Evolutionary conservation across 2,113 vertebrate genomes (phyloP).

Genomic region (Tamias sibiricus): DNA sequence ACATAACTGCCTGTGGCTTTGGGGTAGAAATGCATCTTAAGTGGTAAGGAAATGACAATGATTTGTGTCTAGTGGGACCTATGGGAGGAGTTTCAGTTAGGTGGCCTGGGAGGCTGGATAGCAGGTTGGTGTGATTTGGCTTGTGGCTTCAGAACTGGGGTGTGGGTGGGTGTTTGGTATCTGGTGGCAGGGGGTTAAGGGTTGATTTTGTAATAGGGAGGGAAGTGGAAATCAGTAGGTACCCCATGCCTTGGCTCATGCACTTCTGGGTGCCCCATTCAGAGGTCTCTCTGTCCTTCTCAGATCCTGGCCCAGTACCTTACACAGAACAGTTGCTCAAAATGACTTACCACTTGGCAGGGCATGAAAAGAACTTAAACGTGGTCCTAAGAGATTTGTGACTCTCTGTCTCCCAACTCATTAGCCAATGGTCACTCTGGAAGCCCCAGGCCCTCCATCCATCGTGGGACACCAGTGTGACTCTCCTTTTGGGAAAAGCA

Average conservation of each 20-base stretch:
- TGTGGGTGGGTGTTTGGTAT: not conserved
- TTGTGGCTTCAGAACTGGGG: not conserved
- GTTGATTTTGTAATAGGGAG: not conserved
- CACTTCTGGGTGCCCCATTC: not conserved
- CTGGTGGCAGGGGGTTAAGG: no score
- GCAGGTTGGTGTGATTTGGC: not conserved
- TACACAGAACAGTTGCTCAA: not conserved
- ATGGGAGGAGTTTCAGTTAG: not conserved
- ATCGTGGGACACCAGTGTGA: not conserved
- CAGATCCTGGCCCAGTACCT: not conserved
- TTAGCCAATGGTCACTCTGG: not conserved
- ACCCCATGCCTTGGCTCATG: not conserved
- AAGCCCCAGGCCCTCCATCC: not conserved
- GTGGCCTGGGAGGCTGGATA: not conserved
- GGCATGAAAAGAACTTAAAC: not conserved
- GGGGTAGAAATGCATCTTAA: not conserved
- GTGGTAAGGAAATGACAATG: not conserved
- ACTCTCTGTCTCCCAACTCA: not conserved
- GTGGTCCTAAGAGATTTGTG: not conserved
- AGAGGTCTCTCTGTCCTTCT: not conserved
- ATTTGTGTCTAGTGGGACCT: not conserved
- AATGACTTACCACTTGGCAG: not conserved
- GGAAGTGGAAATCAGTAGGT: not conserved
- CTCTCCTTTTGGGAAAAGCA: not conserved
- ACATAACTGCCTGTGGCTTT: not conserved